phyloP scores from a whole-genome alignment of 2,797 vertebrate genomes.

The Ispidina picta region DNA sequence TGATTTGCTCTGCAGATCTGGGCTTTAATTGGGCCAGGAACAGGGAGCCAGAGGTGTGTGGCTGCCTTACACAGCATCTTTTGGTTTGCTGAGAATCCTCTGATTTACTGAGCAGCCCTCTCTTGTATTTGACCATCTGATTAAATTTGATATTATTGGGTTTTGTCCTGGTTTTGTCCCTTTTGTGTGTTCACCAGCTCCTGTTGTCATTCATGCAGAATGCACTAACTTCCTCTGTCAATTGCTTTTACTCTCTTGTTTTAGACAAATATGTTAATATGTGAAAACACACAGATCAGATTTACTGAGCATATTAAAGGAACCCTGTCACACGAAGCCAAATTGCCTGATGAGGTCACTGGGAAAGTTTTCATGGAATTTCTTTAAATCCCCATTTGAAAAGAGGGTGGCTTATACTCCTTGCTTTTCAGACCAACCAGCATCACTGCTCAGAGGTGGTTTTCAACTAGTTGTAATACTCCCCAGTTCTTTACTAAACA shows the following conservation, averaged over 20 bases:
- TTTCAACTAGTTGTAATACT: neutral
- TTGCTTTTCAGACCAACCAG: neutral
- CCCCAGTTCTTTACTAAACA: neutral
- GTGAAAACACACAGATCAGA: neutral
- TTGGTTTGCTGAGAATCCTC: neutral
- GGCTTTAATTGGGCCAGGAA: neutral
- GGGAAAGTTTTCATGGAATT: slow-evolving; percentile 6
- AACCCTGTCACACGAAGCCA: neutral
- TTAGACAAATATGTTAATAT: slow-evolving; percentile 38
- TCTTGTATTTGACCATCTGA: slow-evolving; percentile 12
- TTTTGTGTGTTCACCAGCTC: neutral
- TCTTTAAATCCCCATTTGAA: neutral
- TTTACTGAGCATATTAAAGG: slow-evolving; percentile 3
- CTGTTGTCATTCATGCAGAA: neutral
- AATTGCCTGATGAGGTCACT: neutral
- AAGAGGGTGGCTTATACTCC: neutral
- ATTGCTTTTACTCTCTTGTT: slow-evolving; percentile 52
- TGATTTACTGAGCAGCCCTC: neutral
- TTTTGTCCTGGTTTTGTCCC: neutral
- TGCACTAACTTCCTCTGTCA: slow-evolving; percentile 23
- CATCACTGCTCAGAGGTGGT: neutral
- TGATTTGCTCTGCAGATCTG: neutral
- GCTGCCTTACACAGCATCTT: neutral
- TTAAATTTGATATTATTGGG: neutral
- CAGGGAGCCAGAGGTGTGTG: neutral